Evolutionary conservation across 2,797 vertebrate species (phyloP).

Genomic region (Melanotaenia nigrans): DNA sequence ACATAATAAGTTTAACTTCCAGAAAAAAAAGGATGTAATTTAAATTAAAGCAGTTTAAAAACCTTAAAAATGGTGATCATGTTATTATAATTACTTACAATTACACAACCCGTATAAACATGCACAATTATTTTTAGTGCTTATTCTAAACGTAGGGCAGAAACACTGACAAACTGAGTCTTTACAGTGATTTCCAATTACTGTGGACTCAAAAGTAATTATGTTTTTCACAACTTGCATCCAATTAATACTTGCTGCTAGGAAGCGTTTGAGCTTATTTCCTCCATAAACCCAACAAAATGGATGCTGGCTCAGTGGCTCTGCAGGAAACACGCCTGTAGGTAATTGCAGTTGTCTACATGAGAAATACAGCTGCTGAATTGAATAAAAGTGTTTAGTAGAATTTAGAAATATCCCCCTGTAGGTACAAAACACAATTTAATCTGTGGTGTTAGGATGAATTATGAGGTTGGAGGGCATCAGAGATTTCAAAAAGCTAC

Average conservation of each 20-base stretch:
- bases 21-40: background rate
- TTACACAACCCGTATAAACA: slow-evolving; percentile 23
- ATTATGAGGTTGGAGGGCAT: background rate
- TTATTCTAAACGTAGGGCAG: background rate
- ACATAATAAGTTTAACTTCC: background rate
- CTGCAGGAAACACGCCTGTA: slow-evolving; percentile 30
- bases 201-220: slow-evolving; percentile 27
- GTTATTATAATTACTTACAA: background rate
- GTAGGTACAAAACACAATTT: slow-evolving; percentile 14
- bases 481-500: background rate
- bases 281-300: slow-evolving; percentile 38
- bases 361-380: slow-evolving; percentile 39
- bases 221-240: slow-evolving; percentile 33
- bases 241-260: slow-evolving; percentile 50
- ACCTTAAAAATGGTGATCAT: background rate
- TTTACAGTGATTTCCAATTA: slow-evolving; percentile 41
- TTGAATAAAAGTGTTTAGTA: slow-evolving; percentile 38
- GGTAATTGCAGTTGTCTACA: slow-evolving; percentile 45
- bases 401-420: background rate
- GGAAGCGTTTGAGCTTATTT: slow-evolving; percentile 24
- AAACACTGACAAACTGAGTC: slow-evolving; percentile 2
- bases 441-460: background rate
- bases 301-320: slow-evolving; percentile 28
- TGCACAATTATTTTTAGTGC: background rate
- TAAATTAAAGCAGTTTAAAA: background rate